Conservation (phyloP, 2,888 invertebrate genomes). For the Scaptomyza tumidula region DNA sequence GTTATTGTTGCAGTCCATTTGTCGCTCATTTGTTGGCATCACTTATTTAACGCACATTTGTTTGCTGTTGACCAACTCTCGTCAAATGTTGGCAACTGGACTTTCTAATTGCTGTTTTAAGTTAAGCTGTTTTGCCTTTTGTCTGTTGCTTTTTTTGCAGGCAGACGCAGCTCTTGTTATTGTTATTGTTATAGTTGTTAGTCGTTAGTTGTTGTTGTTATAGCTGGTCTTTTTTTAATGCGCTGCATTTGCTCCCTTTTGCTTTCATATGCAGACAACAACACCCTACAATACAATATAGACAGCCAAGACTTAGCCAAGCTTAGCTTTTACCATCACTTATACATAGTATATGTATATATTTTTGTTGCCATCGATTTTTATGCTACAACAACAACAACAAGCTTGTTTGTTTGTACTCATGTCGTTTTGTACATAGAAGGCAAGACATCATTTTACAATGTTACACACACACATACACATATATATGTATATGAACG, state of each 20-base stretch:
- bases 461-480: slow-evolving; percentile 62
- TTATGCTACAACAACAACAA: slow-evolving; percentile 51
- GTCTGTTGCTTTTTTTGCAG: slow-evolving; percentile 33
- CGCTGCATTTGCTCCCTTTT: slow-evolving; percentile 47
- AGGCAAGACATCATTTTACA: slow-evolving; percentile 79
- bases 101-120: slow-evolving; percentile 73
- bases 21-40: slow-evolving; percentile 64
- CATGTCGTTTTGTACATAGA: slow-evolving; percentile 65
- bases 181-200: slow-evolving; percentile 6
- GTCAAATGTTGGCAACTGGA: slow-evolving; percentile 38
- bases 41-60: slow-evolving; percentile 64
- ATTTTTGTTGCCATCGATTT: slow-evolving; percentile 65
- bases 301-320: slow-evolving; percentile 34
- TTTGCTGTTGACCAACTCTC: slow-evolving; percentile 45
- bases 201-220: slow-evolving; percentile 30
- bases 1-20: slow-evolving; percentile 44
- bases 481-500: slow-evolving; percentile 10
- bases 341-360: slow-evolving; percentile 32
- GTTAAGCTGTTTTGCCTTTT: slow-evolving; percentile 48
- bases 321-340: slow-evolving; percentile 48
- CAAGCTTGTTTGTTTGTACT: slow-evolving; percentile 24
- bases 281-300: slow-evolving; percentile 12
- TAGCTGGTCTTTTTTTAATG: slow-evolving; percentile 56
- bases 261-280: slow-evolving; percentile 3
- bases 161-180: slow-evolving; percentile 40